Percentiles rank a stretch among this genome's conserved stretches.
These are phyloP conservation scores for Lochmaea crataegi DNA, from an alignment of 2,888 invertebrate genomes.

Conservation along the genomic window DNA sequence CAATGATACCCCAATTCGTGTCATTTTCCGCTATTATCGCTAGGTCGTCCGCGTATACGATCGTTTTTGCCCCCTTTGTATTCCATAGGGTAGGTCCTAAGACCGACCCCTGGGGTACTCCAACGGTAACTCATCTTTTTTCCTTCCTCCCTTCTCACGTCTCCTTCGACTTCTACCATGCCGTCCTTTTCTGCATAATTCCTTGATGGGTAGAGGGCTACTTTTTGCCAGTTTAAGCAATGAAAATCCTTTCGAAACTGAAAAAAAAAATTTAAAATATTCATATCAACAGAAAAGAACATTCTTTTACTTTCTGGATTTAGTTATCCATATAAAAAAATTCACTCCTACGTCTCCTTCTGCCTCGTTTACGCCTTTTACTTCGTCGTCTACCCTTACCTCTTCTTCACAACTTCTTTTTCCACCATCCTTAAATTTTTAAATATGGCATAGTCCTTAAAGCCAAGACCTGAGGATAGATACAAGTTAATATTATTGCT, in stretches of 20 bases:
- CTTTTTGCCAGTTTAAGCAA: not conserved
- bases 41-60: too few relatives aligned
- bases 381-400: not conserved
- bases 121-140: too few relatives aligned
- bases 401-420: not conserved
- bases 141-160: slow-evolving; percentile 12
- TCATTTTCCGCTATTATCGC: too few relatives aligned
- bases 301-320: not conserved
- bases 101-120: too few relatives aligned
- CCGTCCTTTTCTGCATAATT: slow-evolving; percentile 14
- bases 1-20: too few relatives aligned
- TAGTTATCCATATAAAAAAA: not conserved
- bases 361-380: not conserved
- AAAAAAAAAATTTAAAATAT: not conserved
- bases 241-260: not conserved
- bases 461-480: not conserved
- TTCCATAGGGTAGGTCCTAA: too few relatives aligned
- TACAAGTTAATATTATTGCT: too few relatives aligned
- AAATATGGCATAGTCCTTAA: slow-evolving; percentile 23
- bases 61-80: too few relatives aligned
- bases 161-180: slow-evolving; percentile 17
- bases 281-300: too few relatives aligned
- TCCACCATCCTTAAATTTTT: slow-evolving; percentile 20
- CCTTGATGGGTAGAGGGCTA: not conserved
- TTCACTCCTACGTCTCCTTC: slow-evolving; percentile 7